phyloP scores from a whole-genome alignment of 2,888 invertebrate genomes.

The Vesta saturnalis region DNA sequence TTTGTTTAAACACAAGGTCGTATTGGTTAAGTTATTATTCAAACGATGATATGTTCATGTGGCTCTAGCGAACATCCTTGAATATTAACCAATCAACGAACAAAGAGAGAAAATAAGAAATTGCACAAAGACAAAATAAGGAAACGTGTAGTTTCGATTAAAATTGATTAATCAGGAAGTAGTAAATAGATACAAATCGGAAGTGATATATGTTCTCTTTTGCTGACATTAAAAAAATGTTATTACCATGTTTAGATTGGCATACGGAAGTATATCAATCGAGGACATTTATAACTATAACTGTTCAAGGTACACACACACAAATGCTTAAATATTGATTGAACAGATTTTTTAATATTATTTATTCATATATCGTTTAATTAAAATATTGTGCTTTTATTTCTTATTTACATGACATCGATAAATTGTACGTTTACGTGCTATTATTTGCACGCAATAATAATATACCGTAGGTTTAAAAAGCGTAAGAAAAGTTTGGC shows the following conservation, averaged over 20 bases:
- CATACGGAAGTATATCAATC: not conserved
- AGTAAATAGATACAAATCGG: not conserved
- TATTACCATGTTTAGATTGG: too few species aligned
- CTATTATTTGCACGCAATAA: constrained; percentile 5
- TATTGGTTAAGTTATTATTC: not conserved
- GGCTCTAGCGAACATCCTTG: not conserved
- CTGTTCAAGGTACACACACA: not conserved
- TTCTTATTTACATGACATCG: constrained; percentile 5
- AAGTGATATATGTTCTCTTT: not conserved
- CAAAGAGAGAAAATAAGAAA: not conserved
- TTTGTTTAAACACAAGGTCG: not conserved
- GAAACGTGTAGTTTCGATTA: not conserved
- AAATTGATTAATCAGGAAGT: not conserved
- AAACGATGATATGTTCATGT: not conserved
- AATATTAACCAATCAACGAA: constrained; percentile 3
- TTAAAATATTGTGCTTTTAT: constrained; percentile 2
- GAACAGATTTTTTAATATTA: not conserved
- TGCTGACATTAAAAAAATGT: not conserved
- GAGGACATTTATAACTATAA: not conserved
- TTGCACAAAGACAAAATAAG: not conserved
- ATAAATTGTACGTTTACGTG: constrained; percentile 5
- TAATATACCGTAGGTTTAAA: not conserved
- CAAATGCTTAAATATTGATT: too few species aligned
- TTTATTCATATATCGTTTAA: constrained; percentile 2
- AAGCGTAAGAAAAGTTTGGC: too few species aligned